phyloP scores from a whole-genome alignment of 2,888 invertebrate genomes.

The Agrilus cyanescens region DNA sequence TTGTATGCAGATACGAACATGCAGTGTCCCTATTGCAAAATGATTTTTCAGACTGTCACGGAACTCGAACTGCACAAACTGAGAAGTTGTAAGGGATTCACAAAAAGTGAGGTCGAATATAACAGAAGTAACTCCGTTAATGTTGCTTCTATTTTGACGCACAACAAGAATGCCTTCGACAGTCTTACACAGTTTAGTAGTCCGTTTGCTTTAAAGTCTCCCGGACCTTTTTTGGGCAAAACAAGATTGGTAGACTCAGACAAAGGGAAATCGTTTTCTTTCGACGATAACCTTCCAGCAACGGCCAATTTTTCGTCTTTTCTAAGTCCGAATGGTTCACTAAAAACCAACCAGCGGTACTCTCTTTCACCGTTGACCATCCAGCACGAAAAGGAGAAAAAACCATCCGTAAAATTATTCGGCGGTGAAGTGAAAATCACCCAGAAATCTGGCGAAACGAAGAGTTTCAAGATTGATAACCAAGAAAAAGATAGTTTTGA shows the following conservation, averaged over 20 bases:
- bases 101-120: constrained; percentile 31
- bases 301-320: constrained; percentile 13
- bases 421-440: constrained; percentile 69
- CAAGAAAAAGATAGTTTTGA: constrained; percentile 25
- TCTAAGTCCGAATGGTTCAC: constrained; percentile 11
- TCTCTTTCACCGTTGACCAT: constrained; percentile 26
- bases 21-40: constrained; percentile 66
- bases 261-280: constrained; percentile 34
- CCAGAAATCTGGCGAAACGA: constrained; percentile 55
- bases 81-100: constrained; percentile 63
- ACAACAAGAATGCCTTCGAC: constrained; percentile 36
- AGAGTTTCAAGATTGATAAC: constrained; percentile 37
- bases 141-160: constrained; percentile 35
- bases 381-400: constrained; percentile 24
- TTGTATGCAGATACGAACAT: constrained; percentile 50
- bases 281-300: constrained; percentile 27
- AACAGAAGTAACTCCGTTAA: constrained; percentile 35
- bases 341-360: constrained; percentile 19
- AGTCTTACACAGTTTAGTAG: constrained; percentile 31
- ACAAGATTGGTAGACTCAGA: constrained; percentile 62
- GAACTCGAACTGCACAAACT: constrained; percentile 69
- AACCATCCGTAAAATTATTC: constrained; percentile 50
- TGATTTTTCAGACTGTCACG: constrained; percentile 67
- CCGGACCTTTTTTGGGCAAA: constrained; percentile 71
- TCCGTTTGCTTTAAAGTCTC: constrained; percentile 57